These are phyloP conservation scores for Ceriagrion tenellum DNA, from an alignment of 2,888 invertebrate species.

Conservation along the genomic window DNA sequence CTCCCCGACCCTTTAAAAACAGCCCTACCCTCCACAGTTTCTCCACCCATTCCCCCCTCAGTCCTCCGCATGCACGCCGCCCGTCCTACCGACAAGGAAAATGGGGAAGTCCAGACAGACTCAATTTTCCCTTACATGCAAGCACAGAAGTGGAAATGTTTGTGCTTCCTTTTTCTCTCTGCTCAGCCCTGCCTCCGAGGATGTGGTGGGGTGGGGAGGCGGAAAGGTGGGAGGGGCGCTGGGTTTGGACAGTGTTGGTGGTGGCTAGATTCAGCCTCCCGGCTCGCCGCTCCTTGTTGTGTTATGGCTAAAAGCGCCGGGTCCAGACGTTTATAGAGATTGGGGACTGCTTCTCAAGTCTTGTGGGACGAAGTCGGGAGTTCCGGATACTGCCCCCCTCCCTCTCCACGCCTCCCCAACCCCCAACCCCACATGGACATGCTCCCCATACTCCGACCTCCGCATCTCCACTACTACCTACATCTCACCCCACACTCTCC, in stretches of 20 bases:
- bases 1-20: no score
- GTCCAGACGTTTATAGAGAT: constrained; percentile 39
- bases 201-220: no score
- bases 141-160: background rate
- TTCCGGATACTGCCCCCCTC: background rate
- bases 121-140: constrained; percentile 36
- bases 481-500: background rate
- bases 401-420: background rate
- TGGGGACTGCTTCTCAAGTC: background rate
- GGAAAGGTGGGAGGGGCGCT: background rate
- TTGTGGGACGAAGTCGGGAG: background rate
- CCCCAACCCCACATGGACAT: background rate
- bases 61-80: no score
- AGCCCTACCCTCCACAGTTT: background rate
- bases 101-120: constrained; percentile 33
- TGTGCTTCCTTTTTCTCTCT: constrained; percentile 8
- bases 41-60: background rate
- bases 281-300: background rate
- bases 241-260: background rate
- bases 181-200: background rate
- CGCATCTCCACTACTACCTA: no score
- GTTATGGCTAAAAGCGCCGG: constrained; percentile 31
- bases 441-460: background rate
- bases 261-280: background rate
- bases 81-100: background rate